Conservation (phyloP, 2,113 vertebrate genomes). For the Turnix velox region DNA sequence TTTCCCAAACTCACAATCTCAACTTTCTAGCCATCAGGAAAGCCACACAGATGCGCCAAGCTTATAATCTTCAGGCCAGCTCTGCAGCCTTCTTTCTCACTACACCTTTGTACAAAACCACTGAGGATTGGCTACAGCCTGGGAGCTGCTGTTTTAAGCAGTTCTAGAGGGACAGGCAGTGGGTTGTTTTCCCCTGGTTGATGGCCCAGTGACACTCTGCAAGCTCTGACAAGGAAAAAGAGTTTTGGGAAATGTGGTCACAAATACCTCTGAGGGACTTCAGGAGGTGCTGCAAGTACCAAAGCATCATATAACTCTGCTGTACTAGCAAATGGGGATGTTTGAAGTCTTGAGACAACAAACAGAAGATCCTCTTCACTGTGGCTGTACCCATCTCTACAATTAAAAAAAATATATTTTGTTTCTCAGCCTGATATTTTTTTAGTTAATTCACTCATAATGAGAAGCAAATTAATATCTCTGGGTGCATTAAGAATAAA, state of each 20-base stretch:
- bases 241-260: neutral
- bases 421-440: slow-evolving; percentile 14
- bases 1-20: neutral
- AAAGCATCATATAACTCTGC: neutral
- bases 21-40: neutral
- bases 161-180: neutral
- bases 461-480: slow-evolving; percentile 43
- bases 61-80: neutral
- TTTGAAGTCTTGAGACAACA: neutral
- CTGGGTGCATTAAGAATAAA: slow-evolving; percentile 35
- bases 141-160: neutral
- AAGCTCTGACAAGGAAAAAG: neutral
- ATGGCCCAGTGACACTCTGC: neutral
- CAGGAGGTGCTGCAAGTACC: neutral
- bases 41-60: neutral
- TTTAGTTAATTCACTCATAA: slow-evolving; percentile 54
- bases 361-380: neutral
- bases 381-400: neutral
- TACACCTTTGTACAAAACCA: neutral
- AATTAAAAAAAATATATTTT: neutral
- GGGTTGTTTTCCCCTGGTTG: neutral
- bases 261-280: neutral
- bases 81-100: neutral
- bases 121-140: neutral
- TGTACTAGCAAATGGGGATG: neutral